Conservation (phyloP, 1,140 invertebrate genomes). For the Drosophila navojoa region DNA sequence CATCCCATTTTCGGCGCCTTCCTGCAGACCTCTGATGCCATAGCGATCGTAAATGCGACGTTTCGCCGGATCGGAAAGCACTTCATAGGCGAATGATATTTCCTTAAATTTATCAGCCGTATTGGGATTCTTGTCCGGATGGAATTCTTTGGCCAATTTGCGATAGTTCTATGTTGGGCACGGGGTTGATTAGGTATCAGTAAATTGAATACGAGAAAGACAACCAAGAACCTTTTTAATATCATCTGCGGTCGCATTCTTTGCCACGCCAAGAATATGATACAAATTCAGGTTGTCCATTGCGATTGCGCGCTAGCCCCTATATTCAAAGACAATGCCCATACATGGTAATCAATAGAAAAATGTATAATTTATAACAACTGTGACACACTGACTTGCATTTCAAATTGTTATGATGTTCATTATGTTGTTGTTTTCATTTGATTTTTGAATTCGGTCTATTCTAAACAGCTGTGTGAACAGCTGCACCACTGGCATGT, state of each 20-base stretch:
- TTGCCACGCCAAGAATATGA: conserved; percentile 91
- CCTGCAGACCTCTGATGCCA: conserved; percentile 92
- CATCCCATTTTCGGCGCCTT: conserved; percentile 86
- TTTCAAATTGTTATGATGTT: conserved; percentile 39
- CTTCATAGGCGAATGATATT: conserved; percentile 94
- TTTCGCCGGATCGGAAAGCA: conserved; percentile 90
- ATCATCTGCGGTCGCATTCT: conserved; percentile 90
- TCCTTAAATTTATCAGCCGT: conserved; percentile 94
- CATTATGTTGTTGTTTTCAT: conserved; percentile 14
- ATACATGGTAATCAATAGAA: conserved; percentile 42
- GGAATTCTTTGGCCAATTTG: conserved; percentile 93
- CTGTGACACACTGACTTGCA: conserved; percentile 48
- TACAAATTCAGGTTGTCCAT: conserved; percentile 92
- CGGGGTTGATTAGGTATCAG: background rate
- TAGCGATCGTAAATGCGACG: conserved; percentile 90
- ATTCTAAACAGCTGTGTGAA: conserved; percentile 20
- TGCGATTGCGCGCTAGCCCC: conserved; percentile 29
- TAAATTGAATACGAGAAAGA: conserved; percentile 2
- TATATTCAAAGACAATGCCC: conserved; percentile 36
- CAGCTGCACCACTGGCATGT: conserved; percentile 13
- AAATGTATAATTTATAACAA: conserved; percentile 19
- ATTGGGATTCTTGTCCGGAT: conserved; percentile 93
- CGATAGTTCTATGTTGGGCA: conserved; percentile 88
- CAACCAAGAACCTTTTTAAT: conserved; percentile 91
- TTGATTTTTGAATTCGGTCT: background rate